Evolutionary conservation across 2,113 vertebrate species (phyloP), one percentile per base, ranked within the genome.

Genomic region (Poeciliopsis retropinna): DNA sequence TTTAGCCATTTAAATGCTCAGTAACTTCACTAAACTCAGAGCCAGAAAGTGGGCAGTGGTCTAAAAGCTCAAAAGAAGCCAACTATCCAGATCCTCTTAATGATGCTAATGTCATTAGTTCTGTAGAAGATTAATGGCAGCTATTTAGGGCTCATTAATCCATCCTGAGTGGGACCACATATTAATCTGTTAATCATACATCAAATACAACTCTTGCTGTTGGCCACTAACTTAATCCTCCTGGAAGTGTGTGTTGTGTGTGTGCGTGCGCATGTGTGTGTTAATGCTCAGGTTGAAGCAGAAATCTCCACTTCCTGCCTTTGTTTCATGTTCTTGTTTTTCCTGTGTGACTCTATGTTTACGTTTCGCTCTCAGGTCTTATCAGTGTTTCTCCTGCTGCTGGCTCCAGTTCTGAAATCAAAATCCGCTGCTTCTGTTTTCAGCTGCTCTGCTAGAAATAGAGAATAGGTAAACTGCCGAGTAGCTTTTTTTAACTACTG

Each of bases 91-190:
- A 91, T 91, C 87, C 79, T 89, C 89, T 89, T 89, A 91, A 91
- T 86, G 80, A 89, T 74, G 83, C 68, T 90, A 91, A 92, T 90
- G 84, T 90, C 81, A 90, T 92, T 89, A 89, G 80, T 85, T 79
- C 75, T 80, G 82, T 74, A 75, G 75, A 63, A 85, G 87, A 91
- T 92, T 86, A 90, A 91, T 91, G 79, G 70, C 27, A 65, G 25
- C 74, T 91, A 86, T 92, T 89, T 90, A 87, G 93, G 84, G 76
- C 86, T 77, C 81, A 88, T 89, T 92, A 91, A 93, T 92, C 86
- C 88, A 85, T 66, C 84, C 75, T 69, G 84, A 89, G 92, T 88
- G 80, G 88, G 89, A 89, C 79, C 73, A 82, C 75, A 87, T 86
- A 88, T 91, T 91, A 85, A 89, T 87, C 88, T 87, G 83, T 90